These are phyloP conservation scores for Conus canariensis DNA, from an alignment of 2,888 invertebrate species.

Conservation along the genomic window DNA sequence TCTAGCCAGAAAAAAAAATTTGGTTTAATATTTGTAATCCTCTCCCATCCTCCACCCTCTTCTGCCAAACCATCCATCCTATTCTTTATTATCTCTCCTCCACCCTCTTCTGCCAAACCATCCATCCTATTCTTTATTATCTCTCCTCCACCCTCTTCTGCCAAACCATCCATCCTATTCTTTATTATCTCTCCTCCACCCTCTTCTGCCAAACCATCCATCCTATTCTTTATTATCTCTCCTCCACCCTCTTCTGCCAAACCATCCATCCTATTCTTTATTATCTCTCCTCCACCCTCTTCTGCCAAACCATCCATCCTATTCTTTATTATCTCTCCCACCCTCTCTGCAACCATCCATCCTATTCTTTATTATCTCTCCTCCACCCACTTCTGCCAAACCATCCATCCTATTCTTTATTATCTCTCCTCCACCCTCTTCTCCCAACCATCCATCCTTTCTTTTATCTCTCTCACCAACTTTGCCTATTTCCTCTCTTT, in stretches of 20 bases:
- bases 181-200: neutral
- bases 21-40: too few species aligned
- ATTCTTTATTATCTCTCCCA: too few species aligned
- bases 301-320: neutral
- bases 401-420: too few species aligned
- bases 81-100: neutral
- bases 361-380: too few species aligned
- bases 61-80: neutral
- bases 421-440: neutral
- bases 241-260: neutral
- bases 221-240: too few species aligned
- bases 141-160: neutral
- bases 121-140: too few species aligned
- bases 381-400: neutral
- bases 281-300: neutral
- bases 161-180: too few species aligned
- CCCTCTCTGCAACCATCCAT: neutral
- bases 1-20: too few species aligned
- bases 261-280: too few species aligned
- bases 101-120: neutral
- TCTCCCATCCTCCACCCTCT: neutral
- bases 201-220: neutral
- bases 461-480: too few species aligned
- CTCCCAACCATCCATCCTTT: neutral
- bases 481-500: too few species aligned